phyloP scores from a whole-genome alignment of 2,888 invertebrate genomes.

The Yponomeuta evonymella region DNA sequence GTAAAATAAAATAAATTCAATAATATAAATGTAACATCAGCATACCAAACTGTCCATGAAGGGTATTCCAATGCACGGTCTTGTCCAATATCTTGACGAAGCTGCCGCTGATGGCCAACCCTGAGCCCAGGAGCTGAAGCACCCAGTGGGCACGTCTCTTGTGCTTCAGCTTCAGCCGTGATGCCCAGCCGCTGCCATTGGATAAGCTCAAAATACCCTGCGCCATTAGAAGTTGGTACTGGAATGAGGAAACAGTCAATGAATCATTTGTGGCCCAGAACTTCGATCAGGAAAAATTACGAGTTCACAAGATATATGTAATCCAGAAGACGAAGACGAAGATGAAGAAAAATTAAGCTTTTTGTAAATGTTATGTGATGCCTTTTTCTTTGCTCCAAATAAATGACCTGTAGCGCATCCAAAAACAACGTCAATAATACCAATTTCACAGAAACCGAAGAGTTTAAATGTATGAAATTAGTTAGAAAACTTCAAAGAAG shows the following conservation, averaged over 20 bases:
- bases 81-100: slow-evolving; percentile 46
- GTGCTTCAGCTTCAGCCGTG: slow-evolving; percentile 43
- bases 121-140: slow-evolving; percentile 51
- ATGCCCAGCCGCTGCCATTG: slow-evolving; percentile 51
- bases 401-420: too few species aligned
- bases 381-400: too few species aligned
- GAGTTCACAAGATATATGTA: background rate
- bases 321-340: too few species aligned
- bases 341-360: too few species aligned
- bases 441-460: background rate
- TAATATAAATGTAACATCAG: background rate
- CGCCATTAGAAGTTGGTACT: slow-evolving; percentile 63
- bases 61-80: slow-evolving; percentile 38
- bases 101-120: slow-evolving; percentile 48
- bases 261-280: background rate
- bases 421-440: too few species aligned
- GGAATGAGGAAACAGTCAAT: slow-evolving; percentile 23
- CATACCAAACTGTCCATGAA: slow-evolving; percentile 51
- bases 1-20: background rate
- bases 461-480: too few species aligned
- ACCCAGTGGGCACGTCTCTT: slow-evolving; percentile 52
- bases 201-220: slow-evolving; percentile 51
- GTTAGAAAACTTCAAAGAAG: too few species aligned
- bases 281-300: background rate
- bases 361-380: too few species aligned